Base-by-base conservation (phyloP, 2,888 invertebrate genomes). In the Chloroclysta siterata region DNA sequence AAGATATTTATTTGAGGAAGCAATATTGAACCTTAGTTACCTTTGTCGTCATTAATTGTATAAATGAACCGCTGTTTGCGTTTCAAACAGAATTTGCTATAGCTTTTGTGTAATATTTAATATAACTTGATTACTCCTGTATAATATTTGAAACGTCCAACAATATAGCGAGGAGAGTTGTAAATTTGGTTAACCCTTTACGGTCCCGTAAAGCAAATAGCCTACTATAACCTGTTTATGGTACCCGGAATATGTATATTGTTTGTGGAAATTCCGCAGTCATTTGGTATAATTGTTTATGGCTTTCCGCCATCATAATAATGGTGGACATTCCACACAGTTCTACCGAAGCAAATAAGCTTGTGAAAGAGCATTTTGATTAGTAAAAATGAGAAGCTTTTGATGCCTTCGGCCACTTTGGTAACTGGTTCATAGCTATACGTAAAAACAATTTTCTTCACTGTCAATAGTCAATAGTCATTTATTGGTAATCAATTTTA, bases 161-260 rank as follows among this genome's bases (percentile, higher is more conserved):
- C 56, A 39, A 52, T 62, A 57, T 53, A 53, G 52, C 47, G 47
- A 59, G 61, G 55, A 60, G 55, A 60, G 63, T 57, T 48, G 64
- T 62, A 56, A 67, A 67, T 62, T 67, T 33, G 60, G 60, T 63
- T 61, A 67, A 56, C 64, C 67, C 64, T 64, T 64, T 56, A 62
- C 42, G 61, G 55, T 59, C 61, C 42, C 58, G 57, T 68, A 65
- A 68, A 65, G 55, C 63, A 63, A 65, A 68, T 55, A 65, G 44
- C 46, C 55, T 44, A 61, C 53, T 56, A 46, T 61, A 41, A 14
- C 60, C 47, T 58, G 51, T 64, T 66, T 59, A 64, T 56, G 44
- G 60, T 44, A 29, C 60, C 48, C 54, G 48, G 52, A 61, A 61
- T 47, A 54, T 44, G 63, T 58, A 62, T 61, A 62, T 56, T 62